Conservation (phyloP, 2,888 invertebrate species). For the Drosophila mettleri region DNA sequence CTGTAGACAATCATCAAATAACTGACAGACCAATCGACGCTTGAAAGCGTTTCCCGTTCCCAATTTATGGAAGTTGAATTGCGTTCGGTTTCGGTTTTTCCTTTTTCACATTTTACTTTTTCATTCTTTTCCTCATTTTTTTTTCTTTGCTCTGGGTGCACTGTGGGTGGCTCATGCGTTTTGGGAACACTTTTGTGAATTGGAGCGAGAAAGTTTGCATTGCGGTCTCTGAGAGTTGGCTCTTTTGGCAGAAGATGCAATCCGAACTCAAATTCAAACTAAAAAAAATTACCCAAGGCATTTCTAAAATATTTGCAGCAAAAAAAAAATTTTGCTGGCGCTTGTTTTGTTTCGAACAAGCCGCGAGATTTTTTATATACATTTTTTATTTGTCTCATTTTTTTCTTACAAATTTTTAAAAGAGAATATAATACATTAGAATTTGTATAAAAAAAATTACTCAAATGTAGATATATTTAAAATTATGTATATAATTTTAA, state of each 20-base stretch:
- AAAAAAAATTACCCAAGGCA: neutral
- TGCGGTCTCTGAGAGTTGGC: constrained; percentile 21
- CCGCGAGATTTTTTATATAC: neutral
- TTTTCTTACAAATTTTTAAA: no score
- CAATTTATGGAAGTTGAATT: constrained; percentile 25
- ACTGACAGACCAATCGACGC: constrained; percentile 66
- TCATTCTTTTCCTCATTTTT: neutral
- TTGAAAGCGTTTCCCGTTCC: constrained; percentile 44
- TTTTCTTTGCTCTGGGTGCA: neutral
- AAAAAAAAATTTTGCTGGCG: neutral
- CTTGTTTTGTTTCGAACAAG: neutral
- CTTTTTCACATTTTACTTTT: neutral
- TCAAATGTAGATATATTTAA: no score
- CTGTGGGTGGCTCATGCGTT: constrained; percentile 19
- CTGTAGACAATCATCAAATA: constrained; percentile 63
- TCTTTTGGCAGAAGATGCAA: constrained; percentile 16
- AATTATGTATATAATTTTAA: no score
- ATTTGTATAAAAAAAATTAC: no score
- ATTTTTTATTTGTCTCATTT: no score
- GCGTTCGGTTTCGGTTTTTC: constrained; percentile 16
- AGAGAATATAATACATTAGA: no score
- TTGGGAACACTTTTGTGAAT: constrained; percentile 1
- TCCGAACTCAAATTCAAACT: constrained; percentile 1
- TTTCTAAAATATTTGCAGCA: neutral
- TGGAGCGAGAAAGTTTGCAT: constrained; percentile 13